A percentile compares a stretch with the other conserved stretches of the same genome.
These are phyloP conservation scores for Silurus aristotelis DNA, from an alignment of 2,797 vertebrate genomes.

Conservation along the genomic window DNA sequence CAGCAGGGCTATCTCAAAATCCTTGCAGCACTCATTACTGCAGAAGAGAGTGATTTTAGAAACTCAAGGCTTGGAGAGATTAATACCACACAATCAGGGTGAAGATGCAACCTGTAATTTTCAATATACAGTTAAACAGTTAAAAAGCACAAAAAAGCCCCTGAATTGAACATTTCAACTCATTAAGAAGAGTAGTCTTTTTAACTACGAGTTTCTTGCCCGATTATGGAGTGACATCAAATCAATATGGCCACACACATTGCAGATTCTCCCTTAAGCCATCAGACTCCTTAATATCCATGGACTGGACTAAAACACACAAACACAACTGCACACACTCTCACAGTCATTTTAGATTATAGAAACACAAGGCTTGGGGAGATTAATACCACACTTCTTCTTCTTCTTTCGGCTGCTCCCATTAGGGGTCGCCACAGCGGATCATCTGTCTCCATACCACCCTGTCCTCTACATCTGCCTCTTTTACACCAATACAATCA, in stretches of 20 bases:
- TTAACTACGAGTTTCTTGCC: not conserved
- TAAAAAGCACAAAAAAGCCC: not conserved
- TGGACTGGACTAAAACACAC: too few relatives aligned
- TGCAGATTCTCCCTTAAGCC: not conserved
- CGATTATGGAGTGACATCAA: too few relatives aligned
- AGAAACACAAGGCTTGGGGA: constrained; percentile 6
- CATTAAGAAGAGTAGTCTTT: not conserved
- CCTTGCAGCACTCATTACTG: constrained; percentile 45
- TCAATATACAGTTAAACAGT: not conserved
- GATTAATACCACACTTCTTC: constrained; percentile 17
- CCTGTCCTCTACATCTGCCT: too few relatives aligned
- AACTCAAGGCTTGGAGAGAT: constrained; percentile 4
- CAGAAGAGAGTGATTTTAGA: constrained; percentile 27
- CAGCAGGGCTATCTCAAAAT: constrained; percentile 47
- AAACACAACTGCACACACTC: too few relatives aligned
- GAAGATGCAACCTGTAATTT: not conserved
- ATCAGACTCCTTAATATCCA: too few relatives aligned
- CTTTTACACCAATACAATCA: too few relatives aligned
- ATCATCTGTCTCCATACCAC: too few relatives aligned
- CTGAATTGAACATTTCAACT: not conserved
- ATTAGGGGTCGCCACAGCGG: too few relatives aligned
- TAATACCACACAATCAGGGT: not conserved
- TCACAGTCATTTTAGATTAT: not conserved
- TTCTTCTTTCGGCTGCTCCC: too few relatives aligned
- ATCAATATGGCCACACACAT: not conserved